Base-by-base conservation (phyloP, 1,140 invertebrate genomes). In the Zaprionus ornatus region DNA sequence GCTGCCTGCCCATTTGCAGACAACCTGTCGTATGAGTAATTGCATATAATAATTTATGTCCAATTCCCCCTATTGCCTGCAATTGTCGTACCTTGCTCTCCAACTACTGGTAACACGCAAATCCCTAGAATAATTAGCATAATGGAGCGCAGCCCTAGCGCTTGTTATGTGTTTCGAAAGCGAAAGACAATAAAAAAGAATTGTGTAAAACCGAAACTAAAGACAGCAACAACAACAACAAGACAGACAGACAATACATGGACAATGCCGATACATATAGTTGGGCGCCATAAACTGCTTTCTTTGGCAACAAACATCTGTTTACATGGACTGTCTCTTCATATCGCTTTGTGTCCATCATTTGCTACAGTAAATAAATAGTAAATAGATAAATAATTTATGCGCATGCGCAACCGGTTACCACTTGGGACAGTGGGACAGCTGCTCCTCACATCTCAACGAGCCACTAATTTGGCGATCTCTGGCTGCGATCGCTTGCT, bases 241-340 rank as follows among this genome's bases (percentile, higher is more conserved):
- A 40, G 12, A 10, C 45, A 63, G 7, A 23, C 45, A 64, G 7
- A 63, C 45, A 63, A 62, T 42, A 61, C 40, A 29, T 21, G 37
- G 25, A 54, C 13, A 45, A 23, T 50, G 19, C 40, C 40, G 1
- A 48, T 48, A 48, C 2, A 48, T n/a, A 48, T 12, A 12, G 25
- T 21, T 62, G 27, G 29, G 40, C 25, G 37, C 61, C 52, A 75
- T 68, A 79, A 76, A 57, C 55, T 69, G 68, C 77, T 82, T 82
- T 82, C 79, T 82, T 82, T 74, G 73, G 65, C 42, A 70, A 77
- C 68, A 79, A 79, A 79, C 50, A 79, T 54, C 65, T 71, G 42
- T 69, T 74, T 79, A 72, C 73, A 62, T 55, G 17, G 61, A 56
- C 37, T 50, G 45, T 50, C 19, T 63, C 67, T 75, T 64, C 40